These are phyloP conservation scores for Acipenser ruthenus DNA, from an alignment of 2,797 vertebrate genomes.

Conservation along the genomic window DNA sequence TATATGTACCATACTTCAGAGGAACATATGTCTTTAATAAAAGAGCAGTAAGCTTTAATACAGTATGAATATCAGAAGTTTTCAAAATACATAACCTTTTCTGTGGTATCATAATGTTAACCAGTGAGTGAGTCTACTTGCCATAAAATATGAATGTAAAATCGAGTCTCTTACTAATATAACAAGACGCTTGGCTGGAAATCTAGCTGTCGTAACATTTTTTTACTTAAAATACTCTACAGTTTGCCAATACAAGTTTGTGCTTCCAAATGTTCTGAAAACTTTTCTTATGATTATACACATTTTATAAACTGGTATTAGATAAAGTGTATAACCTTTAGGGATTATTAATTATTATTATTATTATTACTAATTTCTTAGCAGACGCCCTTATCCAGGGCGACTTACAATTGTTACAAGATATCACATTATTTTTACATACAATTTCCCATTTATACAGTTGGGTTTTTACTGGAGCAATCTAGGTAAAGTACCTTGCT, in stretches of 20 bases:
- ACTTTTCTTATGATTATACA: too few species aligned
- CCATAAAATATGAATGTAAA: slow-evolving; percentile 70
- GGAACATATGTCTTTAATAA: slow-evolving; percentile 86
- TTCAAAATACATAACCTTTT: slow-evolving; percentile 81
- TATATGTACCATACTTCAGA: slow-evolving; percentile 77
- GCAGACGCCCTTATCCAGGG: too few species aligned
- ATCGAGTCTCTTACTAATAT: slow-evolving; percentile 69
- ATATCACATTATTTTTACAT: too few species aligned
- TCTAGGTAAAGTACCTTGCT: too few species aligned
- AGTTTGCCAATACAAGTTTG: too few species aligned
- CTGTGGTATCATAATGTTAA: slow-evolving; percentile 77
- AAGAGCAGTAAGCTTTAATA: slow-evolving; percentile 82
- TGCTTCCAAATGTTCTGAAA: too few species aligned
- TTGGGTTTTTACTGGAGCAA: too few species aligned
- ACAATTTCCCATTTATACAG: too few species aligned
- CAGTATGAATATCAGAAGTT: slow-evolving; percentile 79
- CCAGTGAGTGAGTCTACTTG: slow-evolving; percentile 67
- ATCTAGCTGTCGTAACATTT: not conserved
- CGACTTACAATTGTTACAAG: too few species aligned
- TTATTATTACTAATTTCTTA: too few species aligned
- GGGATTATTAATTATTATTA: not conserved
- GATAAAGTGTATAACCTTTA: not conserved
- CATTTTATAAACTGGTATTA: not conserved
- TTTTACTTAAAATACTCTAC: slow-evolving; percentile 39
- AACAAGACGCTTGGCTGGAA: slow-evolving; percentile 58